Evolutionary conservation across 2,888 invertebrate genomes (phyloP).

Genomic region (Epistrophella euchroma): DNA sequence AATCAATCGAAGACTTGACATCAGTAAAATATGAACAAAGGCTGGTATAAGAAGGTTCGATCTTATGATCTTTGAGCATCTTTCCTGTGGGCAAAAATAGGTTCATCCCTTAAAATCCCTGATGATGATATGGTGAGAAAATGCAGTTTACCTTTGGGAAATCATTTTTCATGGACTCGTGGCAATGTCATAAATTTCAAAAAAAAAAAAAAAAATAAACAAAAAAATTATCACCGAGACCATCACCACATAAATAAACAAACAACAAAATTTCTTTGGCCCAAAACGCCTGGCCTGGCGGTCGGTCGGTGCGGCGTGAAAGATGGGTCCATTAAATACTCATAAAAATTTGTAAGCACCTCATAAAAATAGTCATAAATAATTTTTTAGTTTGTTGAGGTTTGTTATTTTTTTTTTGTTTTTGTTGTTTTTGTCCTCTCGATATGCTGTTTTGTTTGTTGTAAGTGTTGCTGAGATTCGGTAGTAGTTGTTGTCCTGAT

Average conservation of each 20-base stretch:
- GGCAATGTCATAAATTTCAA: constrained; percentile 72
- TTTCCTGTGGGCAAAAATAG: constrained; percentile 52
- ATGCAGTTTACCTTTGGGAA: constrained; percentile 42
- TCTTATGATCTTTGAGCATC: constrained; percentile 56
- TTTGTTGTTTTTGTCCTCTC: constrained; percentile 36
- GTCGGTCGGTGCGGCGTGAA: constrained; percentile 66
- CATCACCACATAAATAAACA: constrained; percentile 52
- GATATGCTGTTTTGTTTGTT: constrained; percentile 48
- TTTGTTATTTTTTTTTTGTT: constrained; percentile 71
- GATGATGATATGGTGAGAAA: constrained; percentile 76
- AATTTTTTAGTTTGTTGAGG: constrained; percentile 78
- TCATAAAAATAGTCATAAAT: constrained; percentile 84
- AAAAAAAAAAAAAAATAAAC: constrained; percentile 54
- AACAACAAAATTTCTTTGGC: constrained; percentile 64
- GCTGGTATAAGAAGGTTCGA: constrained; percentile 18
- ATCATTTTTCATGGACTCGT: constrained; percentile 61
- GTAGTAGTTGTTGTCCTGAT: constrained; percentile 76
- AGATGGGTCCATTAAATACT: constrained; percentile 83
- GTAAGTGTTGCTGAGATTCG: constrained; percentile 68
- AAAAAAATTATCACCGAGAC: constrained; percentile 48
- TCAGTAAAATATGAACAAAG: constrained; percentile 3
- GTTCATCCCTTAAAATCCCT: constrained; percentile 70
- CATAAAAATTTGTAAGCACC: constrained; percentile 84
- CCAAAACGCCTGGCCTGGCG: constrained; percentile 62
- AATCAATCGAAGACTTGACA: constrained; percentile 63